Evolutionary conservation across 2,797 vertebrate species (phyloP), one percentile per base, ranked within the genome.

Genomic region (Chlorospingus semifuscus): DNA sequence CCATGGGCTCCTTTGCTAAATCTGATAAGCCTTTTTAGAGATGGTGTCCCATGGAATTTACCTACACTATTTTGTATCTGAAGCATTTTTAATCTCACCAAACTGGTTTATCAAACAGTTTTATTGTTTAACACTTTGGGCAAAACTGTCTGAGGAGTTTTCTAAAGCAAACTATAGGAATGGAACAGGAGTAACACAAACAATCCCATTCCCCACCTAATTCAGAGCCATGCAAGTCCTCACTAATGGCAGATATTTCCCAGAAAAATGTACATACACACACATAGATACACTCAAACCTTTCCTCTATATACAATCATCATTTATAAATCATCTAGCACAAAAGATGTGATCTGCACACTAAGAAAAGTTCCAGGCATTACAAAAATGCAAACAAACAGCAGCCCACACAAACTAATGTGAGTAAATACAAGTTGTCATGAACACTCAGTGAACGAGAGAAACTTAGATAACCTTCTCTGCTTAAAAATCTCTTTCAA

Each of bases 251-350:
- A 56, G 70, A 3, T 26, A 57, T 42, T 41, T 50, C 47, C 55
- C n/a, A 59, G 4, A 20, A 11, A 14, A 11, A 19, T 0, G 5
- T 7, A 8, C 2, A 3, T 4, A 13, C 6, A 42, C 4, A 74
- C 10, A 30, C 7, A 34, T 0, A 39, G 0, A 10, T 2, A 4
- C 3, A 39, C 5, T 26, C 18, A 16, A 4, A 8, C 10, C 17
- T 55, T 84, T 37, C 13, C n/a, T 83, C 32, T 29, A 1, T 2
- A 9, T 2, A 9, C 15, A 34, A 26, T 2, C 27, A 39, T 22
- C 6, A 44, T 47, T 89, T 41, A 30, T 13, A 63, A 76, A 12
- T 32, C 49, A 60, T 6, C 52, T 6, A 68, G 12, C 53, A 88
- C 19, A 75, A 52, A n/a, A 76, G 41, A 6, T 4, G 3, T 12